These are phyloP conservation scores for Cyphomyrus plagiostoma DNA, from an alignment of 2,113 vertebrate species.

Conservation along the genomic window DNA sequence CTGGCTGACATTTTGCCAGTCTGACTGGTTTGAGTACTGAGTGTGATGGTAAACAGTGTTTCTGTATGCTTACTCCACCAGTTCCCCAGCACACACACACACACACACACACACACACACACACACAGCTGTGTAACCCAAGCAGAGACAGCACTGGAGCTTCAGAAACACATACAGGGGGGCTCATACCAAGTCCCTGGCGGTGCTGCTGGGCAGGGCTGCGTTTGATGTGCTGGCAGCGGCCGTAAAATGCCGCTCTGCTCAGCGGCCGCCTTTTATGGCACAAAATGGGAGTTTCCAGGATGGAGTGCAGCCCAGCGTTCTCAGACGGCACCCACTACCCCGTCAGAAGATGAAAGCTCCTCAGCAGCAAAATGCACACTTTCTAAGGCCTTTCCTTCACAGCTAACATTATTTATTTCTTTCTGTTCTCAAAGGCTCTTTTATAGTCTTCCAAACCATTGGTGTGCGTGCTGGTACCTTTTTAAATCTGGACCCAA, in stretches of 20 bases:
- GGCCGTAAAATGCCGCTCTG: background rate
- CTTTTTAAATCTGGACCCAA: conserved; percentile 19
- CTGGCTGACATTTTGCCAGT: background rate
- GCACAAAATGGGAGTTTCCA: conserved; percentile 4
- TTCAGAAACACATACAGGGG: background rate
- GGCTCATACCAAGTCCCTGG: background rate
- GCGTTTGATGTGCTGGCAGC: background rate
- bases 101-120: background rate
- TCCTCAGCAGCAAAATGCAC: background rate
- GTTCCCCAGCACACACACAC: background rate
- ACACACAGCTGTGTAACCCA: background rate
- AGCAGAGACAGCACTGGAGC: background rate
- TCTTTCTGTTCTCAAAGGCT: conserved; percentile 19
- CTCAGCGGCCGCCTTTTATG: conserved; percentile 13
- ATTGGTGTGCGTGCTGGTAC: conserved; percentile 17
- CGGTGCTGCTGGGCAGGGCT: background rate
- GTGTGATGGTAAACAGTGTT: background rate
- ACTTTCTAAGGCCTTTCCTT: conserved; percentile 22
- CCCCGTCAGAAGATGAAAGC: conserved; percentile 24
- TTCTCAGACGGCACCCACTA: conserved; percentile 16
- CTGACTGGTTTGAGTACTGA: background rate
- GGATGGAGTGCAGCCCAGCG: background rate
- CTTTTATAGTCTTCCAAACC: conserved; percentile 21
- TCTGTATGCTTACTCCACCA: background rate
- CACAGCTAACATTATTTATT: conserved; percentile 20